Conservation (phyloP, 2,888 invertebrate species). For the Cenopis cana region DNA sequence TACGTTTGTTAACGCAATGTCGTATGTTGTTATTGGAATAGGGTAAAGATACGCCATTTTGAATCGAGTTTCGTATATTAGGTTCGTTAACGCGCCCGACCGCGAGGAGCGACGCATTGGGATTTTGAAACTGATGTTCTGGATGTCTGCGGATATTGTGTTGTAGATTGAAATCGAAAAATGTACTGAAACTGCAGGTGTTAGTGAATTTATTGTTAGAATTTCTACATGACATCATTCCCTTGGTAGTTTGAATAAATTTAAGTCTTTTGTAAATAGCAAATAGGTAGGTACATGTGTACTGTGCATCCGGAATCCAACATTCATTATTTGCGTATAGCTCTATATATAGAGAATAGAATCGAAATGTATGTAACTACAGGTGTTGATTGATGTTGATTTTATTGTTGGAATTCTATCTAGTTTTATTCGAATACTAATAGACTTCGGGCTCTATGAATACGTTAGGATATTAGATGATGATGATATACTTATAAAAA, state of each 20-base stretch:
- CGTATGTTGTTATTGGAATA: not conserved
- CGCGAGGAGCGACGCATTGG: slow-evolving; percentile 37
- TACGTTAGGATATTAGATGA: too few relatives aligned
- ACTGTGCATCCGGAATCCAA: not conserved
- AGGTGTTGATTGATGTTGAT: too few relatives aligned
- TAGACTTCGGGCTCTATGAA: too few relatives aligned
- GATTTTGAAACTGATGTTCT: slow-evolving; percentile 27
- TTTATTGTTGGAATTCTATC: too few relatives aligned
- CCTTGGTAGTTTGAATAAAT: not conserved
- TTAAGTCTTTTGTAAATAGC: not conserved
- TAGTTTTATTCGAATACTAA: too few relatives aligned
- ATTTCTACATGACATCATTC: not conserved
- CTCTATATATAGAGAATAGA: too few relatives aligned
- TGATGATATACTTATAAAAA: too few relatives aligned
- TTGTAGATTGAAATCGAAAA: slow-evolving; percentile 15
- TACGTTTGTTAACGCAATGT: slow-evolving; percentile 59
- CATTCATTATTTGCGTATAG: not conserved
- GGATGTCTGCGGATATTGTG: slow-evolving; percentile 13
- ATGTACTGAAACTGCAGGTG: too few relatives aligned
- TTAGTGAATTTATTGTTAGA: not conserved
- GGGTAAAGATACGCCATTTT: not conserved
- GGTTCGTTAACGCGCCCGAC: slow-evolving; percentile 59
- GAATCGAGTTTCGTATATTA: slow-evolving; percentile 47
- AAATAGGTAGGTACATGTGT: too few relatives aligned
- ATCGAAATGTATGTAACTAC: too few relatives aligned